A percentile compares a stretch with the other conserved stretches of the same genome.
These are phyloP conservation scores for Danio jaintianensis DNA, from an alignment of 2,797 vertebrate genomes.

Conservation along the genomic window DNA sequence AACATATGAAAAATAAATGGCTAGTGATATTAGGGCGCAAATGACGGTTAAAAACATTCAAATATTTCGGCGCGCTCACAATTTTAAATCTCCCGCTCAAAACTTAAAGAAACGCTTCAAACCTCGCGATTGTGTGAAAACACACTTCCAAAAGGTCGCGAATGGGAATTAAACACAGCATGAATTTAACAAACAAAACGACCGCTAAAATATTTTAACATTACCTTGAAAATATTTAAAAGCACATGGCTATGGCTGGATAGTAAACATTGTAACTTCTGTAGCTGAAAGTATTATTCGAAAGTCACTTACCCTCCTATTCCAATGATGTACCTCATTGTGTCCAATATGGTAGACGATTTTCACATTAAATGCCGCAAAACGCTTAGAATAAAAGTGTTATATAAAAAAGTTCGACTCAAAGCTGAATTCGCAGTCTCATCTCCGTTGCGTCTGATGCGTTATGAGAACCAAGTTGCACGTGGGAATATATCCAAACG, in stretches of 20 bases:
- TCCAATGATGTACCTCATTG: conserved; percentile 90
- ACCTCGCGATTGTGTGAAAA: not conserved
- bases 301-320: conserved; percentile 88
- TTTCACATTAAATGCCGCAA: not conserved
- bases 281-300: not conserved
- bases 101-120: conserved; percentile 57
- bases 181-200: not conserved
- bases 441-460: not conserved
- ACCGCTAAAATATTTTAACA: not conserved
- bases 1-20: not conserved
- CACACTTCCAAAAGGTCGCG: not conserved
- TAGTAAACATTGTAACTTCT: not conserved
- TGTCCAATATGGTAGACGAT: conserved; percentile 12
- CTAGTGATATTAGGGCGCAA: not conserved
- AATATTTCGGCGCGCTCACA: conserved; percentile 65
- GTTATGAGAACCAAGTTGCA: not conserved
- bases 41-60: conserved; percentile 47
- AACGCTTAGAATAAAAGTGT: not conserved
- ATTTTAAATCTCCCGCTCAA: conserved; percentile 84
- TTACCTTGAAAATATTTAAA: not conserved
- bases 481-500: conserved; percentile 30
- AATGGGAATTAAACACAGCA: not conserved
- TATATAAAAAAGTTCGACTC: not conserved
- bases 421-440: not conserved
- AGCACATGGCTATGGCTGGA: not conserved